Evolutionary conservation across 1,140 invertebrate species (phyloP), one percentile per base, ranked within the genome.

Genomic region (Aleiodes sp.): DNA sequence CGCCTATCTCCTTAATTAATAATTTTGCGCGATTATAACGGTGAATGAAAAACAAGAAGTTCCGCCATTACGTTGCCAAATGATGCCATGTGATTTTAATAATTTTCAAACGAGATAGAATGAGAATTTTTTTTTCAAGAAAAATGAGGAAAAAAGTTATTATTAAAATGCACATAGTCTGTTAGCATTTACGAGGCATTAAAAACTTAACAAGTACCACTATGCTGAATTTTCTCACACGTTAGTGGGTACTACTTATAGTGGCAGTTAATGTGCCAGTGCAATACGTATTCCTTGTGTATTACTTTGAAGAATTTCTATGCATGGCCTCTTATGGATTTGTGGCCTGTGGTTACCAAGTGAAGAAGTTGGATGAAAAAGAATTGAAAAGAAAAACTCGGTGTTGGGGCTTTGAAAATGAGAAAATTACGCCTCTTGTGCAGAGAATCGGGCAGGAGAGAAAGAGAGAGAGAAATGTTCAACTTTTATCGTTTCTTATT

Each of bases 21-120:
- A 65, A 68, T 67, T 71, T 71, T 68, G 46, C 70, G 68, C 65
- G 65, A 71, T 64, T 71, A 43, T 71, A 71, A 71, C 69, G 69
- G 69, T 61, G n/a, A n/a, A n/a, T n/a, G n/a, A n/a, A n/a, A n/a
- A n/a, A 19, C 12, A n/a, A 35, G 59, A 37, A 35, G 29, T 61
- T 61, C 28, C n/a, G n/a, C n/a, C n/a, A n/a, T n/a, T n/a, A 2
- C 16, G 46, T 24, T 52, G 46, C 46, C 46, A 16, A 52, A 37
- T 28, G 46, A 46, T 52, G 43, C 59, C 31, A 37, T 26, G 62
- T n/a, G 35, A 70, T 70, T 70, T 70, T 39, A 21, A 64, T 70
- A 70, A 60, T 65, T 63, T 41, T n/a, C n/a, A n/a, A n/a, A n/a
- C n/a, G n/a, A n/a, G n/a, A n/a, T n/a, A n/a, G n/a, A n/a, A n/a